These are phyloP conservation scores for Cryptocephalus primarius DNA, from an alignment of 2,888 invertebrate genomes.

Conservation along the genomic window DNA sequence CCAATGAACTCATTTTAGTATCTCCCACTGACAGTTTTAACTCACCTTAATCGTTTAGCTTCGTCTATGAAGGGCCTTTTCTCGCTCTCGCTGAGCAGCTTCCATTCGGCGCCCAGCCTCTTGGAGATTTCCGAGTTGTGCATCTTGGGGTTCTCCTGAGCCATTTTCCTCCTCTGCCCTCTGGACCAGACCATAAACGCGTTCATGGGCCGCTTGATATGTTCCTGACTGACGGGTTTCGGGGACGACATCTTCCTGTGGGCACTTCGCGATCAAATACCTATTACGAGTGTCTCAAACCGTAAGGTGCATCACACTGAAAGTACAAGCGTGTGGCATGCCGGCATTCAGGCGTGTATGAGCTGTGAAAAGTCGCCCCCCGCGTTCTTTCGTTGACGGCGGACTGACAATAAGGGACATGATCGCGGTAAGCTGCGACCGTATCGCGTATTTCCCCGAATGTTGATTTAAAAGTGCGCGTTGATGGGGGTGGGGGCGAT, in stretches of 20 bases:
- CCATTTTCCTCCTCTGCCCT: slow-evolving; percentile 82
- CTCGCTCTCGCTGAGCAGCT: slow-evolving; percentile 72
- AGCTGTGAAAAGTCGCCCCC: no score
- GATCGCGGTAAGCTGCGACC: neutral
- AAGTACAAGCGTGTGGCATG: no score
- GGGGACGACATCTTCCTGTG: slow-evolving; percentile 21
- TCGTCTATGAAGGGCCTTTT: slow-evolving; percentile 87
- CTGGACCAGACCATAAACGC: slow-evolving; percentile 86
- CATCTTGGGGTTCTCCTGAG: slow-evolving; percentile 90
- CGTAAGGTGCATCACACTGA: neutral
- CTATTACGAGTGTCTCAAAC: neutral
- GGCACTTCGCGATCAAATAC: neutral
- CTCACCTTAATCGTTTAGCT: slow-evolving; percentile 75
- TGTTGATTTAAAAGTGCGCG: neutral
- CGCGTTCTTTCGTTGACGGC: neutral
- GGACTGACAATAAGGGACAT: slow-evolving; percentile 1
- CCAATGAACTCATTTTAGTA: no score
- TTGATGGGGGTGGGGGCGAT: slow-evolving; percentile 13
- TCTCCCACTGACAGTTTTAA: neutral
- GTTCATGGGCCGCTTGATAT: slow-evolving; percentile 72
- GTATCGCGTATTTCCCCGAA: slow-evolving; percentile 15
- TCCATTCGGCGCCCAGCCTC: slow-evolving; percentile 80
- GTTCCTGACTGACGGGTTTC: slow-evolving; percentile 39
- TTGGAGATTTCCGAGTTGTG: slow-evolving; percentile 88
- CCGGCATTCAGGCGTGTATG: no score